Percentiles rank a stretch among this genome's conserved stretches.
Conservation (phyloP, 2,888 invertebrate genomes). For the Leptinotarsa juncta region DNA sequence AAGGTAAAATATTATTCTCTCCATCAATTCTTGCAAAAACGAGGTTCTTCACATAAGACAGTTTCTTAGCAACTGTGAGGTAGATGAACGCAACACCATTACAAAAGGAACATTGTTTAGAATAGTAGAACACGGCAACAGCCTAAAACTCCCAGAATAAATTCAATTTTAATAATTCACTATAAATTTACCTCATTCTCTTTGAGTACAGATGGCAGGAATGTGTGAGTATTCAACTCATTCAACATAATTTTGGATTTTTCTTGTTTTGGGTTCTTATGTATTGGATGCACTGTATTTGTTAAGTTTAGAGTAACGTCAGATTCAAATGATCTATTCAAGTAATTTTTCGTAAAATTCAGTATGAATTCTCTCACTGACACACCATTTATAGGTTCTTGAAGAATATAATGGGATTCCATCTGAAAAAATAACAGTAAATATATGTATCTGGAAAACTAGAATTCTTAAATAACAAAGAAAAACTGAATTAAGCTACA, state of each 20-base stretch:
- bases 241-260: slow-evolving; percentile 67
- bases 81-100: slow-evolving; percentile 77
- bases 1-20: slow-evolving; percentile 86
- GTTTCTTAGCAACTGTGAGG: slow-evolving; percentile 74
- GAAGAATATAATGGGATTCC: slow-evolving; percentile 77
- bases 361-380: slow-evolving; percentile 69
- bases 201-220: slow-evolving; percentile 72
- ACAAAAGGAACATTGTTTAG: slow-evolving; percentile 83
- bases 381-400: slow-evolving; percentile 67
- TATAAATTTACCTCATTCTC: slow-evolving; percentile 68
- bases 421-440: slow-evolving; percentile 67
- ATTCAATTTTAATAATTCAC: not conserved
- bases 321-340: slow-evolving; percentile 59
- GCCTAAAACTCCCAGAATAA: slow-evolving; percentile 69
- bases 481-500: too few relatives aligned
- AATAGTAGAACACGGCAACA: slow-evolving; percentile 82
- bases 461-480: not conserved
- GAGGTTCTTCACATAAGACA: slow-evolving; percentile 68
- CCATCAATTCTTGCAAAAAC: slow-evolving; percentile 81
- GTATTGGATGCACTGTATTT: slow-evolving; percentile 47
- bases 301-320: slow-evolving; percentile 43
- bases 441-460: slow-evolving; percentile 1
- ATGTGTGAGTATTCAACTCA: slow-evolving; percentile 76
- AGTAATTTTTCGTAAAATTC: slow-evolving; percentile 66
- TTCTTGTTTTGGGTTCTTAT: slow-evolving; percentile 22